Evolutionary conservation across 2,797 vertebrate species (phyloP), one percentile per base, ranked within the genome.

Genomic region (Serranus cabrilla): DNA sequence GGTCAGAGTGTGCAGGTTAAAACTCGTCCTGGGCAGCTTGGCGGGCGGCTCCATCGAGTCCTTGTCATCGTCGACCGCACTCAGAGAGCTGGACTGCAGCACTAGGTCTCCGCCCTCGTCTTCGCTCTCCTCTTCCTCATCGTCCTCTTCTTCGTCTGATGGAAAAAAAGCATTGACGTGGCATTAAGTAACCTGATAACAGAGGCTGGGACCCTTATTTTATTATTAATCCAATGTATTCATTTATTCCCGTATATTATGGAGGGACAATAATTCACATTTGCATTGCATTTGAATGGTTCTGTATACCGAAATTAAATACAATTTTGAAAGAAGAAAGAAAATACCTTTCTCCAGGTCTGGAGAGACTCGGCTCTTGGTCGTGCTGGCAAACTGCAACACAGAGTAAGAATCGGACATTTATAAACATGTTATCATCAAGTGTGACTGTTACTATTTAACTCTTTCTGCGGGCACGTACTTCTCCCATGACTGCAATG

Each of bases 401-500:
- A 81, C 10, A 54, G 70, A 76, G 31, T 11, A 20, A 61, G 20
- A 14, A 21, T 5, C 3, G 4, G 20, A 72, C 2, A 27, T 67
- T 61, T 34, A 46, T 3, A 46, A 43, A 25, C 4, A 3, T 12
- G 3, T 34, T 6, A 23, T 52, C 7, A 71, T 20, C 7, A 13
- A 5, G 52, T 39, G 16, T 23, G 27, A 25, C 31, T 8, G 47
- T 18, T 39, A 14, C 37, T 6, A 17, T 21, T 10, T 27, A 18
- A 80, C 25, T 39, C 13, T 10, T 13, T 23, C n/a, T 42, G 2
- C 45, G 49, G 63, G 51, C 51, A 60, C 93, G 2, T 92, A 97
- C 97, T 93, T 98, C 97, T 91, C 96, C 97, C 97, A 98, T 98
- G 76, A 98, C 96, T 0, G 97, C 97, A 2, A 98, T 97, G 34